Conservation (phyloP, 2,113 vertebrate genomes). For the Calyptomena viridis region DNA sequence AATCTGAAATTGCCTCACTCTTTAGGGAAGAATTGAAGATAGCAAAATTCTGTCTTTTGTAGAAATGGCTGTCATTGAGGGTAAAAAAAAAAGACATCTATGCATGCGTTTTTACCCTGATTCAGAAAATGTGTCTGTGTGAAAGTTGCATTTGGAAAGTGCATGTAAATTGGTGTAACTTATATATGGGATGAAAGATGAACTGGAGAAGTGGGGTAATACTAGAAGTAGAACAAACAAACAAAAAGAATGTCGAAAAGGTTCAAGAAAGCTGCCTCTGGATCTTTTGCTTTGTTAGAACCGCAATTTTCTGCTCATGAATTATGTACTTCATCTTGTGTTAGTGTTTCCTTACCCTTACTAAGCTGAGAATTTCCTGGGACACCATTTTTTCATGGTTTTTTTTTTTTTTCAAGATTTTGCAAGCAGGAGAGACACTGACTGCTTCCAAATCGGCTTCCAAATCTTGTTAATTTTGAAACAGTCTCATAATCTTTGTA, state of each 20-base stretch:
- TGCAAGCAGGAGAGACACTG: background rate
- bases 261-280: background rate
- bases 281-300: background rate
- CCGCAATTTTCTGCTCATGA: background rate
- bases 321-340: rapidly evolving
- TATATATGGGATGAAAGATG: background rate
- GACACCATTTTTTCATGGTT: background rate
- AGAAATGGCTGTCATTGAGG: background rate
- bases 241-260: background rate
- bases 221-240: background rate
- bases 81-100: background rate
- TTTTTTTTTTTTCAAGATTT: too few relatives aligned
- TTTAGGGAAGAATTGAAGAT: background rate
- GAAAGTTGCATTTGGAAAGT: background rate
- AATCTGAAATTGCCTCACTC: background rate
- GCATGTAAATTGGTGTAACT: background rate
- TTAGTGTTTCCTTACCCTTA: background rate
- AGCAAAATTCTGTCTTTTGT: background rate
- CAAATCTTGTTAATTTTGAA: background rate
- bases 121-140: background rate
- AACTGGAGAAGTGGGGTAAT: background rate
- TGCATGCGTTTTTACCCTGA: background rate
- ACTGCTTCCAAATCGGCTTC: background rate
- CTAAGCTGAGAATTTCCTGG: background rate
- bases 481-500: background rate